Conservation (phyloP, 2,113 vertebrate genomes). For the Poeciliopsis turrubarensis region DNA sequence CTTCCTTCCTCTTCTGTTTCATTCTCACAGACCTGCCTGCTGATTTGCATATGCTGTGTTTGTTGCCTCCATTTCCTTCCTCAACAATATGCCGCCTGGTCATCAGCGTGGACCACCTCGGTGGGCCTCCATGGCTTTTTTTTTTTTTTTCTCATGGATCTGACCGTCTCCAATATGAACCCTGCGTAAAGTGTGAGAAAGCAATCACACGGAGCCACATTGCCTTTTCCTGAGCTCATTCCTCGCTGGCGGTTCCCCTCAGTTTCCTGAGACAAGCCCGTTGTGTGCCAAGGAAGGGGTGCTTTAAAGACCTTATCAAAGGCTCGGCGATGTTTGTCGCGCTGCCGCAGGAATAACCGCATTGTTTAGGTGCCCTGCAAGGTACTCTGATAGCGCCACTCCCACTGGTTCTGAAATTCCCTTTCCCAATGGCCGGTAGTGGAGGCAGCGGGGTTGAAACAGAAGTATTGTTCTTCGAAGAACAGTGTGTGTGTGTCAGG, state of each 20-base stretch:
- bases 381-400: slow-evolving; percentile 65
- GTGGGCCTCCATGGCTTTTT: neutral
- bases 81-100: neutral
- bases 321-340: slow-evolving; percentile 47
- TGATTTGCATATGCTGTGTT: neutral
- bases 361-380: slow-evolving; percentile 68
- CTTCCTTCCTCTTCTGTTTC: neutral
- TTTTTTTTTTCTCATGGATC: neutral
- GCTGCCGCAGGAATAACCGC: slow-evolving; percentile 32
- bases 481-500: slow-evolving; percentile 61
- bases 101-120: neutral
- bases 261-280: slow-evolving; percentile 45
- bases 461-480: slow-evolving; percentile 68
- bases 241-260: slow-evolving; percentile 37
- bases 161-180: neutral
- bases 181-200: slow-evolving; percentile 38
- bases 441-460: slow-evolving; percentile 55
- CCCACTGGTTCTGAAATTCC: slow-evolving; percentile 60
- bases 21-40: neutral
- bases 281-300: slow-evolving; percentile 35
- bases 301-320: slow-evolving; percentile 68
- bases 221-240: slow-evolving; percentile 30
- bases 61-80: neutral
- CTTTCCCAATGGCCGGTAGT: slow-evolving; percentile 71
- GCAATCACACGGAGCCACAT: slow-evolving; percentile 1